These are phyloP conservation scores for Meteorus colon DNA, from an alignment of 2,888 invertebrate species.

Conservation along the genomic window DNA sequence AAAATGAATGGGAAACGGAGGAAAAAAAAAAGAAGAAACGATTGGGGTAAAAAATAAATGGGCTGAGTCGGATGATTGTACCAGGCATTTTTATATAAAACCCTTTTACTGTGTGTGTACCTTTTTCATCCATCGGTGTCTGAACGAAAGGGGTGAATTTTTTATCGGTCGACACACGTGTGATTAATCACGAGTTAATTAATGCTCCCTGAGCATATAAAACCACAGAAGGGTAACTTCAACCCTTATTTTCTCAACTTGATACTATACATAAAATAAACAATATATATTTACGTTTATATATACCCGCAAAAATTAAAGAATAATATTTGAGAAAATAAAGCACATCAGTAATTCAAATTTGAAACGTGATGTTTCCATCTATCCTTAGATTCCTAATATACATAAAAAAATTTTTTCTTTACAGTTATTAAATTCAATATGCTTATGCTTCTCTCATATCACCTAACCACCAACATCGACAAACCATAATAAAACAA, in stretches of 20 bases:
- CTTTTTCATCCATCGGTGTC: conserved; percentile 1
- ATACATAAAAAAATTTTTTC: not conserved
- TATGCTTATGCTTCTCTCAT: not conserved
- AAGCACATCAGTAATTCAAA: not conserved
- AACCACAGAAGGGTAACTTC: not conserved
- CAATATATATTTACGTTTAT: not conserved
- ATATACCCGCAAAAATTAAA: not conserved
- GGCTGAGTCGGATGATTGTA: not conserved
- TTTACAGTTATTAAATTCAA: not conserved
- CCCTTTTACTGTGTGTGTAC: not conserved
- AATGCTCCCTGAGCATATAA: conserved; percentile 50
- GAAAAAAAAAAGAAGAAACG: not conserved
- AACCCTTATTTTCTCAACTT: conserved; percentile 3
- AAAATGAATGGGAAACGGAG: not conserved
- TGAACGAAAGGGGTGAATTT: conserved; percentile 36
- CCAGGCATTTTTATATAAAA: not conserved
- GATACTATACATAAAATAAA: not conserved
- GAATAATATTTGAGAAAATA: not conserved
- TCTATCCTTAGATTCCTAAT: not conserved
- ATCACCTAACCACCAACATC: not conserved
- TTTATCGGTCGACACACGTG: conserved; percentile 58
- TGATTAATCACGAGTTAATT: conserved; percentile 67
- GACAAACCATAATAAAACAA: not conserved
- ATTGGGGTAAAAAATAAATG: not conserved
- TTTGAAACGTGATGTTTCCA: not conserved